phyloP scores from a whole-genome alignment of 2,888 invertebrate genomes.

The Drosophila mercatorum region DNA sequence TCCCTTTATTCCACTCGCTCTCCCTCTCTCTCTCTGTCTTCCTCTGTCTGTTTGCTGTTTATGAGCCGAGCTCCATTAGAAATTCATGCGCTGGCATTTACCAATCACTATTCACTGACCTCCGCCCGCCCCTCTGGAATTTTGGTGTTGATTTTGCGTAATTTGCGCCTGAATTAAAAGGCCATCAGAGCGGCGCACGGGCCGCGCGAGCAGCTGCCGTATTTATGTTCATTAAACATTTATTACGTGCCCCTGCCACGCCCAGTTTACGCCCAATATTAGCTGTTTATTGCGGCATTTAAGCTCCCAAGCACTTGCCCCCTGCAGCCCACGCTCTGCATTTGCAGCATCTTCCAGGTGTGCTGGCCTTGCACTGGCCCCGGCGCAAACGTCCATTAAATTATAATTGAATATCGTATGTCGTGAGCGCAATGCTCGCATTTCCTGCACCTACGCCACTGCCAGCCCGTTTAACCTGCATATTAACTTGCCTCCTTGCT shows the following conservation, averaged over 20 bases:
- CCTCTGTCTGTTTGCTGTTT: conserved; percentile 18
- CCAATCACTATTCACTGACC: conserved; percentile 54
- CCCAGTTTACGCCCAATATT: neutral
- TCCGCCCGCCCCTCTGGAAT: conserved; percentile 1
- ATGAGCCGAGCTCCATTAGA: conserved; percentile 49
- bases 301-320: neutral
- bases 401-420: conserved; percentile 8
- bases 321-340: neutral
- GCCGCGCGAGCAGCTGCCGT: conserved; percentile 32
- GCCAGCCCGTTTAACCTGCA: neutral
- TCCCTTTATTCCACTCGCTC: conserved; percentile 55
- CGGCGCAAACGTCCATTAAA: neutral
- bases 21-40: neutral
- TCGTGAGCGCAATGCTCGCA: neutral
- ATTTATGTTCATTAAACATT: conserved; percentile 76
- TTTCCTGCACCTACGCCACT: neutral
- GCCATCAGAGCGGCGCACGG: conserved; percentile 59
- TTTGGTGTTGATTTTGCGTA: conserved; percentile 75
- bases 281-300: conserved; percentile 26
- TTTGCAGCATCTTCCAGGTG: neutral
- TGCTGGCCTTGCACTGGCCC: conserved; percentile 1
- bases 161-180: conserved; percentile 75
- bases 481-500: neutral
- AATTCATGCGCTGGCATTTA: conserved; percentile 67
- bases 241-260: conserved; percentile 35